Conservation (phyloP, 2,888 invertebrate species). For the Volucella inflata region DNA sequence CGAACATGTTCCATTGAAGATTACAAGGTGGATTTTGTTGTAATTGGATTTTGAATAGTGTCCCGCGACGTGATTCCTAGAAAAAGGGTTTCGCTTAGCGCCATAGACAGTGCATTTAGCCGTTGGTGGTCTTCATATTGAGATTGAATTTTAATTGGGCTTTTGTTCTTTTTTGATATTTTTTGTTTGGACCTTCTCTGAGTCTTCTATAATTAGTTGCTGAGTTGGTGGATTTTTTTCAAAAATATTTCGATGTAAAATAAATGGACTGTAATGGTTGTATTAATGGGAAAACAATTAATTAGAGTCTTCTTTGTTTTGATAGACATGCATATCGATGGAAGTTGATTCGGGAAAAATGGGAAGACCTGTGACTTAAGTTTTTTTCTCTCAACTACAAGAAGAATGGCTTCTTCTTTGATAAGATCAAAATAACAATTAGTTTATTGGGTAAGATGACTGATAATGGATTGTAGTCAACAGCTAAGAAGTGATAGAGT, state of each 20-base stretch:
- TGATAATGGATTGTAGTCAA: no score
- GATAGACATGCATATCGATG: conserved; percentile 24
- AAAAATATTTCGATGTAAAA: conserved; percentile 28
- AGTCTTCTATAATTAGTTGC: conserved; percentile 52
- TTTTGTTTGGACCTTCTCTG: conserved; percentile 44
- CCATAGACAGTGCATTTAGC: conserved; percentile 3
- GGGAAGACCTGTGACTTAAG: not conserved
- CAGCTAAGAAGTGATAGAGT: no score
- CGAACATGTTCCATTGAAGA: conserved; percentile 29
- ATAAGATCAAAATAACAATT: no score
- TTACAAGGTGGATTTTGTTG: conserved; percentile 63
- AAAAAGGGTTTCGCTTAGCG: conserved; percentile 61
- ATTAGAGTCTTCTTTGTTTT: conserved; percentile 29
- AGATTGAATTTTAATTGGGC: conserved; percentile 60
- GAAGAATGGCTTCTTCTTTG: no score
- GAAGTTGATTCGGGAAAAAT: conserved; percentile 35
- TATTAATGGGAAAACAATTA: conserved; percentile 61
- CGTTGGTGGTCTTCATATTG: conserved; percentile 60
- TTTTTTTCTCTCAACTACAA: not conserved
- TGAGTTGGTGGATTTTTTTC: not conserved
- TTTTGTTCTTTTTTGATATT: conserved; percentile 30
- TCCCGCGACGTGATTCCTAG: conserved; percentile 63
- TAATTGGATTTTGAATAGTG: conserved; percentile 69
- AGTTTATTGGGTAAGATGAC: no score
- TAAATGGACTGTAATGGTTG: conserved; percentile 48